A percentile compares a stretch with the other conserved stretches of the same genome.
Conservation (phyloP, 1,140 invertebrate species). For the Macrostomum lignano region DNA sequence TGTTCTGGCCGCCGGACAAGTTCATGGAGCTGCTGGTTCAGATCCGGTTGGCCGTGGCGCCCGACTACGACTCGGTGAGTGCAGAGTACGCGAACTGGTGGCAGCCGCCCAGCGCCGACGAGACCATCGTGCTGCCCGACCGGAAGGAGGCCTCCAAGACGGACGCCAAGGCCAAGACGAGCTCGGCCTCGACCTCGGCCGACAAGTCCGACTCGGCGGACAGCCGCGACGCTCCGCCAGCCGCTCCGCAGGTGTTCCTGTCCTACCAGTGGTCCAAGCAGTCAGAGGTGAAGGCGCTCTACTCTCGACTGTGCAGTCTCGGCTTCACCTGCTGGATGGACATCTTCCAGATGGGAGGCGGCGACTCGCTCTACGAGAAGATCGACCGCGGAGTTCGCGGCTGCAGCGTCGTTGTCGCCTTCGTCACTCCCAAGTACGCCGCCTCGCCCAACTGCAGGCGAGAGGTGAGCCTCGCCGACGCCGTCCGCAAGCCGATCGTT, state of each 20-base stretch:
- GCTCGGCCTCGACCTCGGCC: too few species aligned
- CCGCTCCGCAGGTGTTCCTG: constrained; percentile 14
- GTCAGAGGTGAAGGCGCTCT: constrained; percentile 14
- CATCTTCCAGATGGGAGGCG: constrained; percentile 23
- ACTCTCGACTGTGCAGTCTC: constrained; percentile 11
- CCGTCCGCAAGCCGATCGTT: constrained; percentile 17
- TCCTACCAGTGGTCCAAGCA: constrained; percentile 24
- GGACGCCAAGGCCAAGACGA: too few species aligned
- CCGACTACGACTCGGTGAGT: background rate
- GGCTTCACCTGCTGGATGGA: constrained; percentile 20
- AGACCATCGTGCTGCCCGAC: constrained; percentile 12
- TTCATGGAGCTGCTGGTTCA: constrained; percentile 19
- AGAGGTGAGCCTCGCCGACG: constrained; percentile 16
- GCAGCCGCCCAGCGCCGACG: constrained; percentile 10
- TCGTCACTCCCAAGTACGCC: constrained; percentile 18
- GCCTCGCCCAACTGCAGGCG: constrained; percentile 17
- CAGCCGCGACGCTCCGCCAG: constrained; percentile 4
- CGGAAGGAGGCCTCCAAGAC: too few species aligned
- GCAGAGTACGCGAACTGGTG: constrained; percentile 14
- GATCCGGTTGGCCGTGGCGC: constrained; percentile 10
- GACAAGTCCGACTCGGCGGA: too few species aligned
- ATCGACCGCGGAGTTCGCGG: constrained; percentile 18
- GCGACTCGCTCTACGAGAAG: constrained; percentile 21
- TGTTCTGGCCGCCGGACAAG: constrained; percentile 13
- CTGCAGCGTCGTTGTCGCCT: constrained; percentile 14